These are phyloP conservation scores for Hippocampus comes DNA, from an alignment of 2,113 vertebrate genomes.

Conservation along the genomic window DNA sequence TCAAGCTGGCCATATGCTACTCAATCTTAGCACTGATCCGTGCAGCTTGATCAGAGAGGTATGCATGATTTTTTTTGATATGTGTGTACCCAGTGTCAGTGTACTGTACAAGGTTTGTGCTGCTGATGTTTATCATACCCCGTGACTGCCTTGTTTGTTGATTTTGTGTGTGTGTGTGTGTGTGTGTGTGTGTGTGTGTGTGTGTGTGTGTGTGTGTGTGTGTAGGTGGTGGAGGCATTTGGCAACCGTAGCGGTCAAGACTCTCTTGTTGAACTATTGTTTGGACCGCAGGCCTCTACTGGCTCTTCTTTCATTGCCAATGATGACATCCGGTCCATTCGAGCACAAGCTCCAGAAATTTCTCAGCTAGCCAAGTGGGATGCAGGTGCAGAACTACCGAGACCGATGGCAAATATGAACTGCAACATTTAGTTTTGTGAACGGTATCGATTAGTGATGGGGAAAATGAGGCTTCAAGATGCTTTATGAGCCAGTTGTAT, in stretches of 20 bases:
- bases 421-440: neutral
- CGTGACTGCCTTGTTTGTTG: too few species aligned
- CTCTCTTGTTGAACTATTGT: conserved; percentile 80
- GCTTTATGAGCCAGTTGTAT: too few species aligned
- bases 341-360: conserved; percentile 69
- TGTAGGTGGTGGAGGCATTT: conserved; percentile 83
- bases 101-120: neutral
- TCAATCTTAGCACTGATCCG: conserved; percentile 81
- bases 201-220: too few species aligned
- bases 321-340: conserved; percentile 79
- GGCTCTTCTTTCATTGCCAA: conserved; percentile 82
- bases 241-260: conserved; percentile 83
- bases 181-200: too few species aligned
- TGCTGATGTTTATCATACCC: neutral
- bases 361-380: conserved; percentile 82
- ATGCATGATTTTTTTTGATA: conserved; percentile 3
- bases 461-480: too few species aligned
- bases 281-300: conserved; percentile 68
- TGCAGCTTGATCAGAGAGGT: conserved; percentile 81
- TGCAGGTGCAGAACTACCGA: conserved; percentile 72
- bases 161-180: neutral
- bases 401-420: neutral
- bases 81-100: neutral
- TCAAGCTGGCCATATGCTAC: conserved; percentile 92
- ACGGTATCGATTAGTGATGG: too few species aligned